Percentiles rank a stretch among this genome's conserved stretches.
phyloP scores from a whole-genome alignment of 2,888 invertebrate species.

The Abrostola triplasia region DNA sequence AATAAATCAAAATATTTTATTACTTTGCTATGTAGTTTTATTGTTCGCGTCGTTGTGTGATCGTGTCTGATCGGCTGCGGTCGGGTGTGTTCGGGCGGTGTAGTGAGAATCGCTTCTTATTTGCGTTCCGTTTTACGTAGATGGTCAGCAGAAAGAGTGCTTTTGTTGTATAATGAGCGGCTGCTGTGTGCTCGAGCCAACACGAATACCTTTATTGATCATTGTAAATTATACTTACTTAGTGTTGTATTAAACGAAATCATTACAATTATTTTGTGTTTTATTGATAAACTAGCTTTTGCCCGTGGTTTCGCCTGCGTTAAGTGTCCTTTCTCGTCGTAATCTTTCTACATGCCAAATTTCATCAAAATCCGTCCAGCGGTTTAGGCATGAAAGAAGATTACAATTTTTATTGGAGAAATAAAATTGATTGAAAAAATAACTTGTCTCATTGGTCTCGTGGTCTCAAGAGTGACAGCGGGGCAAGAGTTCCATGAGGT shows the following conservation, averaged over 20 bases:
- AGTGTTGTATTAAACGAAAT: conserved; percentile 89
- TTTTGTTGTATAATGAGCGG: conserved; percentile 41
- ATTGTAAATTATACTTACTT: conserved; percentile 88
- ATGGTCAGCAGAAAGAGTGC: conserved; percentile 38
- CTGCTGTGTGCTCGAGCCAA: conserved; percentile 58
- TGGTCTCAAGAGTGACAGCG: too few species aligned
- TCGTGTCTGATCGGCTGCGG: conserved; percentile 21
- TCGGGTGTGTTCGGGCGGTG: conserved; percentile 39
- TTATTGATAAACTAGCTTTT: too few species aligned
- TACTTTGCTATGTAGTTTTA: conserved; percentile 36
- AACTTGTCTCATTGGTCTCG: too few species aligned
- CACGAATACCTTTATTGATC: conserved; percentile 76
- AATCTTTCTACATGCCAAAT: too few species aligned
- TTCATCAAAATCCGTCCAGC: too few species aligned
- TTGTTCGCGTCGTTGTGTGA: conserved; percentile 30
- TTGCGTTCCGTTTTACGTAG: conserved; percentile 52
- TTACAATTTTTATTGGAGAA: too few species aligned
- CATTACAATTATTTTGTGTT: conserved; percentile 78
- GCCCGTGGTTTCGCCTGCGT: too few species aligned
- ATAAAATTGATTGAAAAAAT: too few species aligned
- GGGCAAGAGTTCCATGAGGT: too few species aligned
- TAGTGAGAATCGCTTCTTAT: conserved; percentile 45
- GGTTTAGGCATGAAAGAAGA: too few species aligned
- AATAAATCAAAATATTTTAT: conserved; percentile 18
- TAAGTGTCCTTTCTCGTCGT: too few species aligned